phyloP scores from a whole-genome alignment of 2,113 vertebrate genomes.

The Craseonycteris thonglongyai region DNA sequence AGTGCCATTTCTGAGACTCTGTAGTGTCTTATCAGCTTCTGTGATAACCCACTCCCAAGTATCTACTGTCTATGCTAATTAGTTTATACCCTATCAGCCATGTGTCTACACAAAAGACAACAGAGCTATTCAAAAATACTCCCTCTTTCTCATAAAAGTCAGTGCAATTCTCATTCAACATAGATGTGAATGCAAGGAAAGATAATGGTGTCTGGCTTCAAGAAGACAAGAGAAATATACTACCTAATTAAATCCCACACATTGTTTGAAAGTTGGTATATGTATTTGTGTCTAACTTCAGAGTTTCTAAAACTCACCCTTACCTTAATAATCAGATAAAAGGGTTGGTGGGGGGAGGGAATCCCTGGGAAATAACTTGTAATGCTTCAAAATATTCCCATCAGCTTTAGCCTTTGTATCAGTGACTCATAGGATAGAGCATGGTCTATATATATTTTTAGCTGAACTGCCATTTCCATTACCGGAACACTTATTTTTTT shows the following conservation, averaged over 20 bases:
- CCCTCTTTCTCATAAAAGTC: slow-evolving; percentile 23
- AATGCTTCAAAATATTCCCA: not conserved
- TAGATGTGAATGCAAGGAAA: slow-evolving; percentile 27
- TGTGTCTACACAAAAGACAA: slow-evolving; percentile 31
- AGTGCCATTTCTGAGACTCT: slow-evolving; percentile 14
- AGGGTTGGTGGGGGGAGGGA: fast-evolving
- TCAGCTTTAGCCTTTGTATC: not conserved
- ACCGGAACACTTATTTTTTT: not conserved
- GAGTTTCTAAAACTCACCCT: not conserved
- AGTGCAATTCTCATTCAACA: slow-evolving; percentile 12
- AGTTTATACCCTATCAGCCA: not conserved
- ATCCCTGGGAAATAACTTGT: not conserved
- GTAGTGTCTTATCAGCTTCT: slow-evolving; percentile 45
- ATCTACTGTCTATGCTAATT: slow-evolving; percentile 34
- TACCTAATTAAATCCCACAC: slow-evolving; percentile 26
- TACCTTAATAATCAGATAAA: not conserved
- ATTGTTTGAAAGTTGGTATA: slow-evolving; percentile 10
- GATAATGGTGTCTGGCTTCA: slow-evolving; percentile 13
- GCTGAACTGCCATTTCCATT: slow-evolving; percentile 17
- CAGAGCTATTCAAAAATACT: not conserved
- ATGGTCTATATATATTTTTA: slow-evolving; percentile 17
- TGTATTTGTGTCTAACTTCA: not conserved
- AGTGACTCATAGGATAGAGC: not conserved
- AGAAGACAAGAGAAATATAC: not conserved
- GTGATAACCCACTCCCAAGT: slow-evolving; percentile 28